Evolutionary conservation across 2,113 vertebrate species (phyloP).

Genomic region (Columbina picui): DNA sequence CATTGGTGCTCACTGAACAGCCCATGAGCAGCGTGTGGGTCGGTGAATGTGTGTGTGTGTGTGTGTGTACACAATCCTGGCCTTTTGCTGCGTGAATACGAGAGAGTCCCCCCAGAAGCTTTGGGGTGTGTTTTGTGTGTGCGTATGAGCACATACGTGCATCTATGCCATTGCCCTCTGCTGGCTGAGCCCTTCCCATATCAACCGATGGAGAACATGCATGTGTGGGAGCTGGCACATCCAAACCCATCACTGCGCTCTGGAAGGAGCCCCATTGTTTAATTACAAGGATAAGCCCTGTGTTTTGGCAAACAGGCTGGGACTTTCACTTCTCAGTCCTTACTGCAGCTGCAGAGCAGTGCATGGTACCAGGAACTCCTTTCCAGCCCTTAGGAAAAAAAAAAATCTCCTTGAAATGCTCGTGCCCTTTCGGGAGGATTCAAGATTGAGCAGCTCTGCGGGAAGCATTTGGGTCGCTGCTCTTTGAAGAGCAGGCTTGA

Average conservation of each 20-base stretch:
- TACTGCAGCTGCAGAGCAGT: background rate
- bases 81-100: rapidly evolving
- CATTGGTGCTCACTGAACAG: background rate
- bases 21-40: background rate
- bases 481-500: background rate
- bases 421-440: background rate
- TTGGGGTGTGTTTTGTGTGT: background rate
- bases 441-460: background rate
- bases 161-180: constrained; percentile 24
- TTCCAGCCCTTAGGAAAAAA: background rate
- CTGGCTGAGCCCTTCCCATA: constrained; percentile 8
- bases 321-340: background rate
- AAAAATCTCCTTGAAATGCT: constrained; percentile 18
- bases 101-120: background rate
- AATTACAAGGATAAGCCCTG: background rate
- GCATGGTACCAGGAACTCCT: background rate
- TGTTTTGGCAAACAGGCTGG: background rate
- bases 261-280: constrained; percentile 35
- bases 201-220: background rate
- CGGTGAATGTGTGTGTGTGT: background rate
- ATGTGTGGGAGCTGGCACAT: constrained; percentile 36
- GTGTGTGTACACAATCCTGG: background rate
- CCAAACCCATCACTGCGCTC: background rate
- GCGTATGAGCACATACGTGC: background rate
- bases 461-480: constrained; percentile 30